Evolutionary conservation across 92 coral and sea anemone species (phyloP).

Genomic region (Pocillopora grandis): DNA sequence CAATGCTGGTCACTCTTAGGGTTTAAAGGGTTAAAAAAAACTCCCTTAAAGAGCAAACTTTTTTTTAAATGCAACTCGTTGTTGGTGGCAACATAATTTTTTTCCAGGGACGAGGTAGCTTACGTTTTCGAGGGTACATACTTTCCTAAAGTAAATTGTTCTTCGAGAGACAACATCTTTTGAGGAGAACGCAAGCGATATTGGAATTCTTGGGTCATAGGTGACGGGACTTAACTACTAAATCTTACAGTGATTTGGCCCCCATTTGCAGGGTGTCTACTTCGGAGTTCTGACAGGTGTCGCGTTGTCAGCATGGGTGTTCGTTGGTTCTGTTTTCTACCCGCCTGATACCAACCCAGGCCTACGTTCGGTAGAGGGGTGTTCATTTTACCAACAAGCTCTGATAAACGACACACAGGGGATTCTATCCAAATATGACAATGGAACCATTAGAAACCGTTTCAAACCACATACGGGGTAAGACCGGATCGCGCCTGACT

Average conservation of each 20-base stretch:
- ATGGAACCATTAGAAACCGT: slow-evolving; percentile 63
- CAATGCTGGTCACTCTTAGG: no score
- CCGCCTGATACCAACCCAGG: slow-evolving; percentile 80
- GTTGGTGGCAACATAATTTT: no score
- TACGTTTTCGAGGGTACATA: no score
- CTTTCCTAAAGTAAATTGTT: no score
- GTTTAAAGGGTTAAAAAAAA: no score
- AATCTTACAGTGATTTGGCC: background rate
- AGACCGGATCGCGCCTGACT: background rate
- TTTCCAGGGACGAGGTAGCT: no score
- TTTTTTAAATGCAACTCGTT: no score
- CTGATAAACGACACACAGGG: slow-evolving; percentile 4
- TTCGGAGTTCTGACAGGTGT: slow-evolving; percentile 65
- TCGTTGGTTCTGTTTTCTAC: slow-evolving; percentile 67
- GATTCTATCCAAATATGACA: slow-evolving; percentile 19
- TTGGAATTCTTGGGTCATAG: no score
- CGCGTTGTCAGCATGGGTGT: slow-evolving; percentile 64
- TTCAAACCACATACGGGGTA: slow-evolving; percentile 77
- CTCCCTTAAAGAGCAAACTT: no score
- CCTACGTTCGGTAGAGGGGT: slow-evolving; percentile 62
- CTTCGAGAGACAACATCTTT: no score
- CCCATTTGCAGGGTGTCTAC: slow-evolving; percentile 68
- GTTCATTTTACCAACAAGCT: slow-evolving; percentile 55
- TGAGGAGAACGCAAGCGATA: no score
- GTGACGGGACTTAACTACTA: background rate